These are phyloP conservation scores for Embidobia sp. DNA, from an alignment of 2,888 invertebrate species.

Conservation along the genomic window DNA sequence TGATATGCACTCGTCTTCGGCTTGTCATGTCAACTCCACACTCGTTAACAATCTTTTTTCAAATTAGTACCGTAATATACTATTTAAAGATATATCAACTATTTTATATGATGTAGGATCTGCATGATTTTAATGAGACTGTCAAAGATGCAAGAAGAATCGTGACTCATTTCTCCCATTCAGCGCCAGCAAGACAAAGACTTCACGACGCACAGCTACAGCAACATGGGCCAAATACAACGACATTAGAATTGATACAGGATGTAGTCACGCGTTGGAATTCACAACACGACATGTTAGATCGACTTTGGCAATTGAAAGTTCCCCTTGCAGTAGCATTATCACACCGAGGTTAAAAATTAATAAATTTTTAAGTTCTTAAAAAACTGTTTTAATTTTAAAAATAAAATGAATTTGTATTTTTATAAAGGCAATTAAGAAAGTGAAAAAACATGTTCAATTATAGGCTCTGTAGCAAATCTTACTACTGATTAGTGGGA, in stretches of 20 bases:
- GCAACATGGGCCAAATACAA: neutral
- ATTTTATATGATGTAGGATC: too few relatives aligned
- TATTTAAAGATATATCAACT: too few relatives aligned
- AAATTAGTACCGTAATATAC: too few relatives aligned
- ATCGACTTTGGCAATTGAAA: slow-evolving; percentile 47
- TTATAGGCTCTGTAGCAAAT: too few relatives aligned
- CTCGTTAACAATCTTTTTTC: too few relatives aligned
- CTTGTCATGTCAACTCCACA: too few relatives aligned
- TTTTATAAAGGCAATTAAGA: too few relatives aligned
- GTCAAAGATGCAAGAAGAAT: slow-evolving; percentile 2
- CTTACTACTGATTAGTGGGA: too few relatives aligned
- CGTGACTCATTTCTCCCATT: slow-evolving; percentile 1
- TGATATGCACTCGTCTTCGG: too few relatives aligned
- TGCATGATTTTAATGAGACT: neutral
- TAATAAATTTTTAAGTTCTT: neutral
- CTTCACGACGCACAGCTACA: neutral
- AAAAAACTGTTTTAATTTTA: too few relatives aligned
- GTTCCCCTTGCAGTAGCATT: slow-evolving; percentile 11
- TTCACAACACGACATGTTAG: slow-evolving; percentile 58
- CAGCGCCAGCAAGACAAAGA: neutral
- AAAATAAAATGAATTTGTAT: too few relatives aligned
- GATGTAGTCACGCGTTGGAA: slow-evolving; percentile 54
- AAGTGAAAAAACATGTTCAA: too few relatives aligned
- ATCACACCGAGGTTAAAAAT: slow-evolving; percentile 3
- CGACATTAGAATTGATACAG: slow-evolving; percentile 3